A percentile compares a stretch with the other conserved stretches of the same genome.
Evolutionary conservation across 2,797 vertebrate species (phyloP).

Genomic region (Borostomias antarcticus): DNA sequence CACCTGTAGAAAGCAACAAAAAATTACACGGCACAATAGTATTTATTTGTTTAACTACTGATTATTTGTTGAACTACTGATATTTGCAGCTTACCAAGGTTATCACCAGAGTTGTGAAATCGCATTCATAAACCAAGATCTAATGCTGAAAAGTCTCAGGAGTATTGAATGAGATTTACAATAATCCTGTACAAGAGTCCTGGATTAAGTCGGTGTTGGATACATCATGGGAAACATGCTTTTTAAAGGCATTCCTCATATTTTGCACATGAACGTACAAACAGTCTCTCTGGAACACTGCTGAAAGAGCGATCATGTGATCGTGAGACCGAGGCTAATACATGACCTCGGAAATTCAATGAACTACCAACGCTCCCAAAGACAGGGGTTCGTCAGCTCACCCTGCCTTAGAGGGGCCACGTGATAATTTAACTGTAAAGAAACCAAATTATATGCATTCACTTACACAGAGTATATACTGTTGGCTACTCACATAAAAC

Average conservation of each 20-base stretch:
- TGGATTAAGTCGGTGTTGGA: not conserved
- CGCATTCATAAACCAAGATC: not conserved
- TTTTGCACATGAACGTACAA: not conserved
- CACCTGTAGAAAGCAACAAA: constrained; percentile 78
- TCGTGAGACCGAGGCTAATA: constrained; percentile 27
- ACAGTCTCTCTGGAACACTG: not conserved
- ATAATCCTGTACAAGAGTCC: not conserved
- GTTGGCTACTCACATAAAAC: constrained; percentile 98
- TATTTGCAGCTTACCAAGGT: not conserved
- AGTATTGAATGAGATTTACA: not conserved
- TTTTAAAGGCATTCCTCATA: not conserved
- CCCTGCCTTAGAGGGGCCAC: too few species aligned
- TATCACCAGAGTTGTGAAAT: not conserved
- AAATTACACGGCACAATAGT: not conserved
- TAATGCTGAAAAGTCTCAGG: not conserved
- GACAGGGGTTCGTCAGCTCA: not conserved
- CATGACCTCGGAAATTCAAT: constrained; percentile 34
- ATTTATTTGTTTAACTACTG: not conserved
- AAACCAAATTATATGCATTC: too few species aligned
- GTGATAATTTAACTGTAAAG: too few species aligned
- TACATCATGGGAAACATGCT: not conserved
- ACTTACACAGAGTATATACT: not conserved
- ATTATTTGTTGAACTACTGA: too few species aligned
- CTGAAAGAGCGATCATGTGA: not conserved
- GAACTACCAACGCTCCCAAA: not conserved